Evolutionary conservation across 2,797 vertebrate genomes (phyloP).

Genomic region (Amazona finschi): DNA sequence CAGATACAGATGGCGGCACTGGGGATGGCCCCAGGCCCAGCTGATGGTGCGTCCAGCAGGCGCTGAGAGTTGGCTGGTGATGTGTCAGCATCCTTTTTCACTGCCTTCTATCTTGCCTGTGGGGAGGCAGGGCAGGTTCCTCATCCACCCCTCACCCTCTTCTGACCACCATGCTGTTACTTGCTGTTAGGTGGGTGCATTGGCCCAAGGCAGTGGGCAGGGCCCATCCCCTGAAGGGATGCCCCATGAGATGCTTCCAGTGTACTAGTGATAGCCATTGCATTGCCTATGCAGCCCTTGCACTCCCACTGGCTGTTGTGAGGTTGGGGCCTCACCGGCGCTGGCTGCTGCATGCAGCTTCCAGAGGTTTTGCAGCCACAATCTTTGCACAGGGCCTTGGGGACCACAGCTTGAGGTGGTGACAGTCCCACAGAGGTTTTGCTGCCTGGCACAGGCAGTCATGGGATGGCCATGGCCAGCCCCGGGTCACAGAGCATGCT

Average conservation of each 20-base stretch:
- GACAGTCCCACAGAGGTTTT: neutral
- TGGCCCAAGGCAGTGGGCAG: accelerated
- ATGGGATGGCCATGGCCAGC: accelerated
- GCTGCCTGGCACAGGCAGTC: neutral
- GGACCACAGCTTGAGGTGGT: neutral
- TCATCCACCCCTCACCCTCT: neutral
- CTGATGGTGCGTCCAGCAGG: accelerated
- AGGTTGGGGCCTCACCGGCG: neutral
- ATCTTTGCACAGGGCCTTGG: neutral
- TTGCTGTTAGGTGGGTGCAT: accelerated
- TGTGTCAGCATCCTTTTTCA: neutral
- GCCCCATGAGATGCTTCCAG: neutral
- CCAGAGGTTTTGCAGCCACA: neutral
- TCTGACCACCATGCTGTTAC: neutral
- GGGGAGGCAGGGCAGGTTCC: neutral
- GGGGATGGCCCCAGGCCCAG: accelerated
- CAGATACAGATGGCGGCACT: neutral
- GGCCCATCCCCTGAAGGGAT: neutral
- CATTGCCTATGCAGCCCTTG: neutral
- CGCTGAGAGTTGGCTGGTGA: accelerated
- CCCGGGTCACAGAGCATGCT: neutral
- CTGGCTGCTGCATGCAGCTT: neutral
- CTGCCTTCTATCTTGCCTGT: neutral
- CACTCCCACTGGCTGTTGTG: neutral
- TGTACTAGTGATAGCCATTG: neutral